Percentiles rank a stretch among this genome's conserved stretches.
These are phyloP conservation scores for Heliconius nattereri DNA, from an alignment of 1,140 invertebrate genomes.

Conservation along the genomic window DNA sequence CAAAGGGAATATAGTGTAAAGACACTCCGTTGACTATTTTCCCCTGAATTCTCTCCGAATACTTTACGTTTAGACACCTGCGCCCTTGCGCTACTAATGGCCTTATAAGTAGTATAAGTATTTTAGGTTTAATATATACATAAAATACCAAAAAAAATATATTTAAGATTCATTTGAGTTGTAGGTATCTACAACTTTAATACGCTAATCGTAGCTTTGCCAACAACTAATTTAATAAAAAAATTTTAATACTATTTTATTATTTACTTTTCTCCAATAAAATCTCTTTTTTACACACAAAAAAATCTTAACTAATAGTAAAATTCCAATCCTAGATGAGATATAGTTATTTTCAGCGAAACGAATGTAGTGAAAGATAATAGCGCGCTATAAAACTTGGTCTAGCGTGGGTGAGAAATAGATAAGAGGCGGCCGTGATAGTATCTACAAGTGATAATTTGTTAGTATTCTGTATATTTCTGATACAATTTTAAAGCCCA, in stretches of 20 bases:
- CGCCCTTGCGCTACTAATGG: too few species aligned
- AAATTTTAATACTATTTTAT: not conserved
- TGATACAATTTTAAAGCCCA: conserved; percentile 30
- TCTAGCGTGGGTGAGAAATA: conserved; percentile 63
- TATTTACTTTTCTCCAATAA: not conserved
- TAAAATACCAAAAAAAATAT: not conserved
- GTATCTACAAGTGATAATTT: conserved; percentile 74
- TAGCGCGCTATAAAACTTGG: conserved; percentile 62
- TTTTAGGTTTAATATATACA: too few species aligned
- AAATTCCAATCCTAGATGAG: not conserved
- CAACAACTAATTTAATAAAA: not conserved
- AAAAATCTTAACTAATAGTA: not conserved
- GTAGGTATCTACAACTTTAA: not conserved
- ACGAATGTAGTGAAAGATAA: conserved; percentile 65
- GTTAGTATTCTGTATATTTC: conserved; percentile 54
- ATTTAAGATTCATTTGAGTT: not conserved
- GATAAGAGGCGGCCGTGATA: conserved; percentile 56
- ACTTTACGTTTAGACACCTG: too few species aligned
- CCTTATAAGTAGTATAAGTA: too few species aligned
- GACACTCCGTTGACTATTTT: too few species aligned
- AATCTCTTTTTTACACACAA: not conserved
- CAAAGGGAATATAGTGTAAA: too few species aligned
- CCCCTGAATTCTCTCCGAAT: too few species aligned
- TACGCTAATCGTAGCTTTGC: not conserved
- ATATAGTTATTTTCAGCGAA: conserved; percentile 57